phyloP scores from a whole-genome alignment of 2,797 vertebrate genomes.

The Propithecus deckenii region DNA sequence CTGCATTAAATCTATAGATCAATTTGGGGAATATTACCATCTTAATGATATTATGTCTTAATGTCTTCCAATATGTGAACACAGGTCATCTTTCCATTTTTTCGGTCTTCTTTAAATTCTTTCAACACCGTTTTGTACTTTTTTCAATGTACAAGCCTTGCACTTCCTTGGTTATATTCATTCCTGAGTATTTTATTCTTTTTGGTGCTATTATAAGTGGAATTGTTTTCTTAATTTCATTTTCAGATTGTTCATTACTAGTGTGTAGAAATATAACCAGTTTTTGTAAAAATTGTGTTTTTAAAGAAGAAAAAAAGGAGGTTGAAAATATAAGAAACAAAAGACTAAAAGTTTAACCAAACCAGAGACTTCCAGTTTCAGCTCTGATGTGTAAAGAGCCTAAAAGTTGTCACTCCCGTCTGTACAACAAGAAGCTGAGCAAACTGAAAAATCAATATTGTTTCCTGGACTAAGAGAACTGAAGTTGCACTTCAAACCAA shows the following conservation, averaged over 20 bases:
- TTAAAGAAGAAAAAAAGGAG: not conserved
- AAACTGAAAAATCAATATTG: not conserved
- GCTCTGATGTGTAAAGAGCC: not conserved
- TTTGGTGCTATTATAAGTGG: not conserved
- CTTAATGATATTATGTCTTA: not conserved
- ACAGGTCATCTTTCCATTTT: not conserved
- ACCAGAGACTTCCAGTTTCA: not conserved
- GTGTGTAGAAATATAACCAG: not conserved
- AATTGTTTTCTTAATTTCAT: not conserved
- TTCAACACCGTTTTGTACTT: not conserved
- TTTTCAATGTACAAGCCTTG: not conserved
- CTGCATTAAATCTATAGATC: not conserved
- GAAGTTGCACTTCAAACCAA: not conserved
- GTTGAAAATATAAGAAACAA: not conserved
- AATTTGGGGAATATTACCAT: not conserved
- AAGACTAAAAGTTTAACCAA: not conserved
- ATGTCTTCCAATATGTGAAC: not conserved
- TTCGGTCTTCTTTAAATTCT: not conserved
- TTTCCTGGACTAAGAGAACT: not conserved
- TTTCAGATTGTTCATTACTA: not conserved
- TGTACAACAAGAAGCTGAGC: not conserved
- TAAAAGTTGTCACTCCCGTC: not conserved
- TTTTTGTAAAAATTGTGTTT: not conserved
- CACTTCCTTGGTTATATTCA: not conserved
- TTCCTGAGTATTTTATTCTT: not conserved